Conservation (phyloP, 2,888 invertebrate genomes). For the Trypoxylon attenuatum region DNA sequence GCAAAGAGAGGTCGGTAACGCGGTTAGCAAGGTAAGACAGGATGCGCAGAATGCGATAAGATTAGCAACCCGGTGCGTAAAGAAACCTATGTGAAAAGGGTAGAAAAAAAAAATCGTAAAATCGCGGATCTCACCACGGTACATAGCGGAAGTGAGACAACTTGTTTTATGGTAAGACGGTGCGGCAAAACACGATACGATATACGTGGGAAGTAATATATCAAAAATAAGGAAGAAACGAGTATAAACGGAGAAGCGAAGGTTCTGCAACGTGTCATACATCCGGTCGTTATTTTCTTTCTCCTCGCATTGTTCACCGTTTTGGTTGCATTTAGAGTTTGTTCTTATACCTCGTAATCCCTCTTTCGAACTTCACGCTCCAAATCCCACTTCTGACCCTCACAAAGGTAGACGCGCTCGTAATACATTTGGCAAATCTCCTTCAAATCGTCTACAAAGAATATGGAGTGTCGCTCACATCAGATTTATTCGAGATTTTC, state of each 20-base stretch:
- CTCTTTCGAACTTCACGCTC: conserved; percentile 99
- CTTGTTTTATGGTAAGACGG: no score
- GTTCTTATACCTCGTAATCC: conserved; percentile 95
- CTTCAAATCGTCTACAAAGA: conserved; percentile 89
- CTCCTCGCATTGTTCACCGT: conserved; percentile 57
- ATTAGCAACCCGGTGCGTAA: no score
- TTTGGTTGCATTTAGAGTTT: conserved; percentile 18
- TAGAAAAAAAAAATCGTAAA: no score
- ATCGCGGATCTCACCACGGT: no score
- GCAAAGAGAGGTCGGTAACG: conserved; percentile 17
- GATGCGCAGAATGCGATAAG: no score
- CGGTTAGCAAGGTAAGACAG: no score
- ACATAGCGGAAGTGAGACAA: no score
- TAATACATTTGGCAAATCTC: conserved; percentile 96
- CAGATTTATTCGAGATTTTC: conserved; percentile 41
- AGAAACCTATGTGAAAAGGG: no score
- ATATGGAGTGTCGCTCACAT: conserved; percentile 63
- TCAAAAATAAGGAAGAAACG: no score
- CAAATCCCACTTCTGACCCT: conserved; percentile 99
- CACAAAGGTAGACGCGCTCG: conserved; percentile 97
- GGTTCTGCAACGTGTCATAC: no score
- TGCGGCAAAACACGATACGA: neutral
- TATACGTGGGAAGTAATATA: neutral
- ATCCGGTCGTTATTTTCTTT: conserved; percentile 33
- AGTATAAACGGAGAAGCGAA: no score